phyloP scores from a whole-genome alignment of 2,113 vertebrate species.

The Oostethus manadensis region DNA sequence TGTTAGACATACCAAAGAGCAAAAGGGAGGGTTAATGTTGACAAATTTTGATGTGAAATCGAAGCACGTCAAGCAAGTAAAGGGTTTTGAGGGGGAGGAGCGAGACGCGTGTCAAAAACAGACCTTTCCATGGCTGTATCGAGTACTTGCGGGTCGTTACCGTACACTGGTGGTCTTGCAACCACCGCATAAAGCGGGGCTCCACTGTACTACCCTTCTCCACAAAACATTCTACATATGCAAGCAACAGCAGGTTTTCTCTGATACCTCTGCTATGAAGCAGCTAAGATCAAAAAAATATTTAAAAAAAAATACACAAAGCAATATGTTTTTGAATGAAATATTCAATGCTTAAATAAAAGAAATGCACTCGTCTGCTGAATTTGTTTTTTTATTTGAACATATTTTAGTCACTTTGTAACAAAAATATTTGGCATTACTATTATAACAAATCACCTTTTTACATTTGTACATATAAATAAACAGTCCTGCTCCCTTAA shows the following conservation, averaged over 20 bases:
- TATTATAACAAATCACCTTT: conserved; percentile 51
- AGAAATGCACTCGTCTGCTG: conserved; percentile 14
- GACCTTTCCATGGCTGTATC: no score
- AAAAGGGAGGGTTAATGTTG: no score
- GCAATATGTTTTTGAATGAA: conserved; percentile 54
- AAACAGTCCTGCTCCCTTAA: conserved; percentile 35
- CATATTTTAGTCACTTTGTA: conserved; percentile 39
- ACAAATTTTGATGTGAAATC: no score
- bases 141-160: no score
- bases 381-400: conserved; percentile 47
- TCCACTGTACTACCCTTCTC: no score
- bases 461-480: conserved; percentile 68
- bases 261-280: conserved; percentile 24
- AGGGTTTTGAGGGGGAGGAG: no score
- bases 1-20: no score
- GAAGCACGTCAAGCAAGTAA: no score
- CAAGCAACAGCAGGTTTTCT: not conserved
- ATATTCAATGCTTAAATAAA: conserved; percentile 61
- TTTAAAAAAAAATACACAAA: conserved; percentile 32
- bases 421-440: conserved; percentile 7
- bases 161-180: no score
- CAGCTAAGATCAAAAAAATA: conserved; percentile 54
- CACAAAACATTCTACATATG: no score
- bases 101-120: no score
- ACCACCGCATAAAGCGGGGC: no score